Evolutionary conservation across 2,797 vertebrate genomes (phyloP).

Genomic region (Masticophis lateralis): DNA sequence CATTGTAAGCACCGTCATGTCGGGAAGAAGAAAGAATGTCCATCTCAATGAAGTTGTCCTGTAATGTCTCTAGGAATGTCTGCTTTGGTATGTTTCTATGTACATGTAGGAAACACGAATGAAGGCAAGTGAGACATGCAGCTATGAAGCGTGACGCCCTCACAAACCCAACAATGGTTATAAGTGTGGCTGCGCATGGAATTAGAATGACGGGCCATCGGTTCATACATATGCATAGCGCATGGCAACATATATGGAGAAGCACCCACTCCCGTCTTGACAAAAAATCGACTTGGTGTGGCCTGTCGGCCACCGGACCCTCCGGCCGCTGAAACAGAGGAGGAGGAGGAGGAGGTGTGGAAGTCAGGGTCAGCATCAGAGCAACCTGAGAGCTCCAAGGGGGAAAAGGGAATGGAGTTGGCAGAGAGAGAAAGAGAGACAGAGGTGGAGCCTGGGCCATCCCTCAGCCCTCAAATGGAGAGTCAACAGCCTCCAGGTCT

Average conservation of each 20-base stretch:
- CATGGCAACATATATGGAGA: slow-evolving; percentile 55
- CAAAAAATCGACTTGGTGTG: neutral
- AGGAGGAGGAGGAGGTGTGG: too few relatives aligned
- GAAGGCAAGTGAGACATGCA: slow-evolving; percentile 91
- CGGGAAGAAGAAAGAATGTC: slow-evolving; percentile 96
- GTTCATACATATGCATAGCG: slow-evolving; percentile 67
- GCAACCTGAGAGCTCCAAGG: too few relatives aligned
- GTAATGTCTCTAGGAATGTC: slow-evolving; percentile 99
- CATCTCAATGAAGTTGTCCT: slow-evolving; percentile 99
- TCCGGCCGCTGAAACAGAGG: neutral
- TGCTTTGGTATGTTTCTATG: slow-evolving; percentile 99
- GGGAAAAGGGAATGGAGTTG: too few relatives aligned
- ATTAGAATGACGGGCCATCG: slow-evolving; percentile 66
- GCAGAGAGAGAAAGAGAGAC: too few relatives aligned
- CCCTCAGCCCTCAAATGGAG: too few relatives aligned
- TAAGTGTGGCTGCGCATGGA: slow-evolving; percentile 66
- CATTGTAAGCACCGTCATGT: slow-evolving; percentile 89
- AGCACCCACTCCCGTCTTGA: slow-evolving; percentile 43
- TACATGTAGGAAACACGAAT: slow-evolving; percentile 93
- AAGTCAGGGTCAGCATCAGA: too few relatives aligned
- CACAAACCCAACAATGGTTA: slow-evolving; percentile 67
- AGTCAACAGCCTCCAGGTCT: too few relatives aligned
- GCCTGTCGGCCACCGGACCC: too few relatives aligned
- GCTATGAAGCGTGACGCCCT: slow-evolving; percentile 76
- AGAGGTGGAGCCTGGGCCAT: too few relatives aligned